phyloP scores from a whole-genome alignment of 2,113 vertebrate genomes.

The Pangasianodon hypophthalmus region DNA sequence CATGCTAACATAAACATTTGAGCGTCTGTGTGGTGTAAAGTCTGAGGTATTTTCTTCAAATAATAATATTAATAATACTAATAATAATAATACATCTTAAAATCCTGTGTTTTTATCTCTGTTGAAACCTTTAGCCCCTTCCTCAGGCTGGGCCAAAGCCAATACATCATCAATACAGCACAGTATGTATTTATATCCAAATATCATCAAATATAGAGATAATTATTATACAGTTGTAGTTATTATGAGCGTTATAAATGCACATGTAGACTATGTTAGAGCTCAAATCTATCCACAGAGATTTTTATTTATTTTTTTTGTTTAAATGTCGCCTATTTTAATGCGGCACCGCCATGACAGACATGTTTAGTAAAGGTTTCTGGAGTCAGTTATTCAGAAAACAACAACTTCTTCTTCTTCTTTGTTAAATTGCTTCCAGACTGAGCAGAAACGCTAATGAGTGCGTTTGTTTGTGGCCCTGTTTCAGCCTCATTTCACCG shows the following conservation, averaged over 20 bases:
- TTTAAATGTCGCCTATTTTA: background rate
- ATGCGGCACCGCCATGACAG: slow-evolving; percentile 14
- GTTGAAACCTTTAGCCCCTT: slow-evolving; percentile 10
- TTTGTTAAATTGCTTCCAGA: background rate
- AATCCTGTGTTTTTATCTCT: background rate
- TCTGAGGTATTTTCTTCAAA: background rate
- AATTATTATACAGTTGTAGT: background rate
- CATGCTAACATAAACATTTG: background rate
- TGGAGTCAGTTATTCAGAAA: background rate
- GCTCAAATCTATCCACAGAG: background rate
- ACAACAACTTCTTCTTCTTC: too few relatives aligned
- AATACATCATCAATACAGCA: background rate
- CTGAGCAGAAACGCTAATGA: background rate
- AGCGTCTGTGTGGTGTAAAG: background rate
- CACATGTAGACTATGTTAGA: background rate
- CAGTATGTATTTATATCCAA: background rate
- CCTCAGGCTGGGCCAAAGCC: slow-evolving; percentile 34
- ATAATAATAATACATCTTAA: background rate
- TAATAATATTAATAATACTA: too few relatives aligned
- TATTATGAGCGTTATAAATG: background rate
- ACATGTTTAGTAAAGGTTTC: background rate
- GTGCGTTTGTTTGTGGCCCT: background rate
- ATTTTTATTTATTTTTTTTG: too few relatives aligned
- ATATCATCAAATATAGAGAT: background rate
- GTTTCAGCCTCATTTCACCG: slow-evolving; percentile 16